Evolutionary conservation across 2,888 invertebrate species (phyloP).

Genomic region (Muschampia plurimacula): DNA sequence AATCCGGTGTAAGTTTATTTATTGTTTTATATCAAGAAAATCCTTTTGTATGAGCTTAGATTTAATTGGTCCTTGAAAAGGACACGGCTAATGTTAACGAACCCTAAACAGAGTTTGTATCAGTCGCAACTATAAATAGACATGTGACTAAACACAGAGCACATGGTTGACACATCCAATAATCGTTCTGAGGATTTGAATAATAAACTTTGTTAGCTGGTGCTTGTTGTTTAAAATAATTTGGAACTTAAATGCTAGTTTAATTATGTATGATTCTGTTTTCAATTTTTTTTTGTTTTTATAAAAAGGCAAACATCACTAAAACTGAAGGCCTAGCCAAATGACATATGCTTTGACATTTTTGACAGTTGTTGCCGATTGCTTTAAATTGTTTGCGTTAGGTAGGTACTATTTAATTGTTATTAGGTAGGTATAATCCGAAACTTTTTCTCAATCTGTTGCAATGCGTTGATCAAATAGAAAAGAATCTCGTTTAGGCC

Average conservation of each 20-base stretch:
- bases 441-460: too few species aligned
- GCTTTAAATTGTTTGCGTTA: too few species aligned
- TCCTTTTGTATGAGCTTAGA: not conserved
- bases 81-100: conserved; percentile 63
- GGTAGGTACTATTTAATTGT: too few species aligned
- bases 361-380: too few species aligned
- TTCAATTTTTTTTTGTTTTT: not conserved
- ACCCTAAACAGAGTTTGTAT: conserved; percentile 56
- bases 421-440: too few species aligned
- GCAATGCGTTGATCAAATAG: too few species aligned
- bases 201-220: conserved; percentile 40
- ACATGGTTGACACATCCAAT: conserved; percentile 69
- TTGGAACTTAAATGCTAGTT: conserved; percentile 32
- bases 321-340: too few species aligned
- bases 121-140: conserved; percentile 67
- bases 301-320: not conserved
- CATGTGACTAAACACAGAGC: conserved; percentile 67
- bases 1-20: not conserved
- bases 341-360: too few species aligned
- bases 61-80: conserved; percentile 47
- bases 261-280: not conserved
- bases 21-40: not conserved
- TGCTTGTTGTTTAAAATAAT: conserved; percentile 53
- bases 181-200: conserved; percentile 45
- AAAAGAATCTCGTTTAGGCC: too few species aligned